Base-by-base conservation (phyloP, 2,113 vertebrate species). In the Raja brachyura region DNA sequence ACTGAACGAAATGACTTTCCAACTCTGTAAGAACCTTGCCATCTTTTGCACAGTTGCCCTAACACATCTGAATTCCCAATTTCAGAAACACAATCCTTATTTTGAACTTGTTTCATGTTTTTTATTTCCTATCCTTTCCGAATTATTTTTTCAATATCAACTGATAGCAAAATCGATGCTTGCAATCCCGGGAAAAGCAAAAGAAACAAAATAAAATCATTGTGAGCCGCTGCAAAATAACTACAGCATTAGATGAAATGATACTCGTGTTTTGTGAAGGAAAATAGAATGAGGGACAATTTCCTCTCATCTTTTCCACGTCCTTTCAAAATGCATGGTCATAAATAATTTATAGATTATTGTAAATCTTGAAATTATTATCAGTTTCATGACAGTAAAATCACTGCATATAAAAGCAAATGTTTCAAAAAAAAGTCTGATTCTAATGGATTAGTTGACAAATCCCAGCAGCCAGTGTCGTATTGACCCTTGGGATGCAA, bases 341-440 rank as follows among this genome's bases (percentile, higher is more conserved):
- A 54, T 81, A 81, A 56, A 81, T 56, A 81, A 25, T 25, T 54
- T 25, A 22, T 54, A 56, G 20, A 81, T 81, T 54, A 81, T 54
- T 25, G 20, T 54, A 81, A 81, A 22, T 81, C 20, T 81, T 81
- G 78, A 81, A 81, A 77, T 77, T 77, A 77, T 77, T 31, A 77
- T 77, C n/a, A 3, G 9, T 33, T 77, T 77, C n/a, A 33, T 77
- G 25, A 10, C 33, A 28, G 75, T 33, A 33, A 77, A 77, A 77
- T 77, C 75, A 33, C n/a, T 77, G n/a, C 16, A 8, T 77, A 22
- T 54, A 81, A 54, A 81, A 81, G 48, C 78, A 56, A 81, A 22
- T 56, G 14, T 81, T 48, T 22, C 22, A 54, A 31, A 54, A 31
- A 31, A 77, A 77, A 31, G 31, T 33, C 75, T 31, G 28, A 77